Percentiles rank a stretch among this genome's conserved stretches.
Evolutionary conservation across 2,888 invertebrate genomes (phyloP).

Genomic region (Drosophila flavopinicola): DNA sequence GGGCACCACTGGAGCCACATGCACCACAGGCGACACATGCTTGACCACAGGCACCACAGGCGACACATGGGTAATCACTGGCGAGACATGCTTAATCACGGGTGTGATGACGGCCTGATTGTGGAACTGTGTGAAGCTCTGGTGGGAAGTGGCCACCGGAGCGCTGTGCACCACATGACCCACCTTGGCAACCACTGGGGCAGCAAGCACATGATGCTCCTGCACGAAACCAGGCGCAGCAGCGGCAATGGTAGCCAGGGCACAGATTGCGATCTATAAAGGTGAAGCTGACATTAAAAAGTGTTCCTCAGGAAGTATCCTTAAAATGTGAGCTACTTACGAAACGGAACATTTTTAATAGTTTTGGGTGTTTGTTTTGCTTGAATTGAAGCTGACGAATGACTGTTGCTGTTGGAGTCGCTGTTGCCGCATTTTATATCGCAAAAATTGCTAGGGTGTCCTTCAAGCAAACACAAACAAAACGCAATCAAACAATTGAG

Average conservation of each 20-base stretch:
- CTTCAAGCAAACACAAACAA: slow-evolving; percentile 52
- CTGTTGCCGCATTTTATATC: slow-evolving; percentile 49
- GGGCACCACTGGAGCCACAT: slow-evolving; percentile 51
- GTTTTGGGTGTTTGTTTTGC: slow-evolving; percentile 24
- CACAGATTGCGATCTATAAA: slow-evolving; percentile 73
- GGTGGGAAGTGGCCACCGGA: slow-evolving; percentile 85
- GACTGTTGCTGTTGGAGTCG: slow-evolving; percentile 60
- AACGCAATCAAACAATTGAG: slow-evolving; percentile 25
- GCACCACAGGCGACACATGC: slow-evolving; percentile 32
- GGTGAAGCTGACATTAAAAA: not conserved
- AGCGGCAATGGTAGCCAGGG: slow-evolving; percentile 79
- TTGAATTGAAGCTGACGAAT: slow-evolving; percentile 48
- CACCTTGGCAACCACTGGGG: slow-evolving; percentile 80
- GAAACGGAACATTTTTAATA: slow-evolving; percentile 83
- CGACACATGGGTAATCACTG: slow-evolving; percentile 56
- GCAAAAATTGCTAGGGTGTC: slow-evolving; percentile 47
- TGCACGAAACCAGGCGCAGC: slow-evolving; percentile 79
- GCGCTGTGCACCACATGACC: slow-evolving; percentile 82
- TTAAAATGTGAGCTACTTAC: slow-evolving; percentile 66
- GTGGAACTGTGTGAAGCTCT: slow-evolving; percentile 86
- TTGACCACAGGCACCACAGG: slow-evolving; percentile 39
- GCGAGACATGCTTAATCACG: slow-evolving; percentile 53
- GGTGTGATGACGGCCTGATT: slow-evolving; percentile 84
- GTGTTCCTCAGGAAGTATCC: not conserved
- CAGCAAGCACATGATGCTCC: slow-evolving; percentile 77